Base-by-base conservation (phyloP, 2,888 invertebrate species). In the Gymnosoma rotundatum region DNA sequence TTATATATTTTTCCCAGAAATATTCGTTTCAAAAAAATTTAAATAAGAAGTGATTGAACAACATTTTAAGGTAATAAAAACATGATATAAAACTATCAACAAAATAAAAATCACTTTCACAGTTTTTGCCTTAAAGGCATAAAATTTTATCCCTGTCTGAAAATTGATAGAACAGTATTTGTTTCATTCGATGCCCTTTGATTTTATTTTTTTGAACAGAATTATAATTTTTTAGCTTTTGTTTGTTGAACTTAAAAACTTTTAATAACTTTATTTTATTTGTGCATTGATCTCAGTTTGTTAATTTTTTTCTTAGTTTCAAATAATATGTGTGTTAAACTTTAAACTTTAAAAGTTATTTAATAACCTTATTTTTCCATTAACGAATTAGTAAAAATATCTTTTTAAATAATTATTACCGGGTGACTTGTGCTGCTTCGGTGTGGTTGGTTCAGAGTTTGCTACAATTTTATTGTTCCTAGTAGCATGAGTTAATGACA, bases 61-160 rank as follows among this genome's bases (percentile, higher is more conserved):
- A 8, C 20, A 38, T 9, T 9, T 12, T 0, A 56, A 54, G 61
- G 48, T 8, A 63, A 74, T 56, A 25, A 25, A 20, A 45, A 36
- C 8, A 10, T 38, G 32, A 76, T 25, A n/a, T 36, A 60, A 20
- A 66, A 32, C 12, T 12, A 32, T 14, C 8, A 69, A 32, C 42
- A 70, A 45, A 42, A 54, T 63, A 63, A 70, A 70, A 70, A 45
- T 45, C 36, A 70, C 54, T 78, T 61, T 38, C 21, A 63, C 12
- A 70, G 12, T 54, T 63, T 70, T 70, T 20, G 21, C 20, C 69
- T 78, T 20, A 10, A 61, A 60, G 67, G 76, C 52, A 52, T 21
- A 60, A 10, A 60, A 18, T 25, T 52, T 52, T 69, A 45, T 54
- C 10, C 42, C 5, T 54, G 36, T 38, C 9, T 42, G 50, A 14